Evolutionary conservation across 2,888 invertebrate genomes (phyloP).

Genomic region (Netelia fuscicornis): DNA sequence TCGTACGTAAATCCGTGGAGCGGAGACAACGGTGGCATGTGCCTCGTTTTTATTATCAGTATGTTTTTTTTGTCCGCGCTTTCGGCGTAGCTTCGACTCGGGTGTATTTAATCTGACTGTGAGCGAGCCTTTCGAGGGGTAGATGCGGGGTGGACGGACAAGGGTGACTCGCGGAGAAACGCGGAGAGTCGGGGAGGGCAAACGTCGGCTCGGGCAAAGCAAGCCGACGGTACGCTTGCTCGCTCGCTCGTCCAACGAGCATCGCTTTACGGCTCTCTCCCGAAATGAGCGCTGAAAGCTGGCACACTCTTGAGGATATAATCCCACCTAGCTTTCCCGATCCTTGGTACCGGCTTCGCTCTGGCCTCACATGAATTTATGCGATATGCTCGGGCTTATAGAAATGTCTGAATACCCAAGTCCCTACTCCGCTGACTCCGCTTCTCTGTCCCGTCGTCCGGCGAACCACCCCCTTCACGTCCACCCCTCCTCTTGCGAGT

Average conservation of each 20-base stretch:
- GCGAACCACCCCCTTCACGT: neutral
- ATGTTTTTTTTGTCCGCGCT: constrained; percentile 48
- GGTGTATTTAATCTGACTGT: constrained; percentile 58
- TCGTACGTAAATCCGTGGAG: constrained; percentile 1
- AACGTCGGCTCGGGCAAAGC: constrained; percentile 26
- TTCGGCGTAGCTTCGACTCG: constrained; percentile 21
- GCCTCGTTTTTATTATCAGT: constrained; percentile 34
- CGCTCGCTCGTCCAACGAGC: constrained; percentile 56
- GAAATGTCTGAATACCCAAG: constrained; percentile 64
- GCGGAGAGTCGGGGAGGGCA: constrained; percentile 62
- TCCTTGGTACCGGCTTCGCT: constrained; percentile 68
- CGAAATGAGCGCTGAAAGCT: constrained; percentile 81
- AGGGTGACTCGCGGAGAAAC: constrained; percentile 67
- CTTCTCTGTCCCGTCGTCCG: constrained; percentile 37
- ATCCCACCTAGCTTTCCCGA: constrained; percentile 78
- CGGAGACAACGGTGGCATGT: neutral
- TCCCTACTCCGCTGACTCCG: constrained; percentile 65
- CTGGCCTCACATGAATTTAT: constrained; percentile 76
- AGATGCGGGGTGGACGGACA: constrained; percentile 56
- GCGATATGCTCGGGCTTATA: constrained; percentile 69
- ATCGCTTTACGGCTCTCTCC: constrained; percentile 76
- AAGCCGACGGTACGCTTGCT: constrained; percentile 29
- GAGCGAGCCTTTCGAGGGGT: constrained; percentile 57
- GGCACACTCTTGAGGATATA: constrained; percentile 82
- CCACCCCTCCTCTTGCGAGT: too few relatives aligned